phyloP scores from a whole-genome alignment of 2,113 vertebrate genomes.

The Saccopteryx leptura region DNA sequence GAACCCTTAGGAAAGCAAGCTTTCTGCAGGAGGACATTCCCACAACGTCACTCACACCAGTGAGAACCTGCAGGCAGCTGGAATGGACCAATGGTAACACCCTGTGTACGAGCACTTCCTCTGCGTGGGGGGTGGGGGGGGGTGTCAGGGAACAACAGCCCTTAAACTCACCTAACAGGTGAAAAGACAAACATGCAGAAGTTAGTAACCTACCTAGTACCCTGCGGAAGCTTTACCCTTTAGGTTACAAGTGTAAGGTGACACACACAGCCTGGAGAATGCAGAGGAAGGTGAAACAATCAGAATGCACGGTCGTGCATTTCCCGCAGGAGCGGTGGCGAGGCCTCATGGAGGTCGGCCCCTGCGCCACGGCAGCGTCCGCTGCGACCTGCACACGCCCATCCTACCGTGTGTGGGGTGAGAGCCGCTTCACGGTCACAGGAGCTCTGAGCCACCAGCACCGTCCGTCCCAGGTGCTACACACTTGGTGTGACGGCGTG shows the following conservation, averaged over 20 bases:
- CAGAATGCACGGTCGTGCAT: too few relatives aligned
- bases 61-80: not conserved
- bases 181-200: not conserved
- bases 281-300: not conserved
- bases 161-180: not conserved
- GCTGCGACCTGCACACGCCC: too few relatives aligned
- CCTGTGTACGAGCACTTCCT: too few relatives aligned
- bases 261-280: not conserved
- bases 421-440: not conserved
- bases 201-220: not conserved
- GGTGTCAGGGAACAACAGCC: too few relatives aligned
- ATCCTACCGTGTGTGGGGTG: accelerated
- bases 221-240: too few relatives aligned
- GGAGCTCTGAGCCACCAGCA: not conserved
- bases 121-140: too few relatives aligned
- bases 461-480: not conserved
- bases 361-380: not conserved
- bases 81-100: too few relatives aligned
- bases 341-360: not conserved
- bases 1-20: not conserved
- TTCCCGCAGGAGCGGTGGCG: not conserved
- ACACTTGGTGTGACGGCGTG: accelerated
- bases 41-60: not conserved
- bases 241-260: not conserved
- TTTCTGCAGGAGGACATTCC: not conserved